Evolutionary conservation across 2,888 invertebrate species (phyloP), one percentile per base, ranked within the genome.

Genomic region (Vanessa cardui): DNA sequence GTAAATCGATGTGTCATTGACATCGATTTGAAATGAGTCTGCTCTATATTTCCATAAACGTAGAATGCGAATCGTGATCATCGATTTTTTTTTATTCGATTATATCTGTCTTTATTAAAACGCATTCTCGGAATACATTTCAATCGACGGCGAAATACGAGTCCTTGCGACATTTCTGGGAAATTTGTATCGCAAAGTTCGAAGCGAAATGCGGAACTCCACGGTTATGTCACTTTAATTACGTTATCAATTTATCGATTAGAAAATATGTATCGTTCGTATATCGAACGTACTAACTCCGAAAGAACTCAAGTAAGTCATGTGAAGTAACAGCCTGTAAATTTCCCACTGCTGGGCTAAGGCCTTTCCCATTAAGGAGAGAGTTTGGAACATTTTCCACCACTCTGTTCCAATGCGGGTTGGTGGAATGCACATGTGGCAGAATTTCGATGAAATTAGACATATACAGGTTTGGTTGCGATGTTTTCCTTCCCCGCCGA

Each of bases 1-100:
- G 8, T 54, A 54, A 18, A 49, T 5, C 52, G 52, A 54, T 31
- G 52, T 54, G 52, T 54, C 52, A 54, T 26, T 54, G 52, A 54
- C 52, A n/a, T 54, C 52, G 52, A n/a, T 54, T 54, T 21, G 7
- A 54, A 54, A 54, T 54, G 26, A 54, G 1, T n/a, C 52, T n/a
- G 52, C 26, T 16, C 52, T 31, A 54, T 31, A 54, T 54, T 54
- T 54, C 52, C 31, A 31, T 54, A 31, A 54, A 6, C 52, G 52
- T 26, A 52, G 21, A 52, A 52, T 47, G 26, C 26, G 15, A 54
- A 49, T 49, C 18, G 18, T 50, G 52, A 52, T 39, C 21, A 9
- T 52, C 6, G 52, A 26, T 52, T 52, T 26, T 52, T 50, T 52
- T 6, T 26, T 26, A 2, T 2, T 18, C 18, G 20, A 16, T 52